Evolutionary conservation across 2,113 vertebrate genomes (phyloP).

Genomic region (Nymphicus hollandicus): DNA sequence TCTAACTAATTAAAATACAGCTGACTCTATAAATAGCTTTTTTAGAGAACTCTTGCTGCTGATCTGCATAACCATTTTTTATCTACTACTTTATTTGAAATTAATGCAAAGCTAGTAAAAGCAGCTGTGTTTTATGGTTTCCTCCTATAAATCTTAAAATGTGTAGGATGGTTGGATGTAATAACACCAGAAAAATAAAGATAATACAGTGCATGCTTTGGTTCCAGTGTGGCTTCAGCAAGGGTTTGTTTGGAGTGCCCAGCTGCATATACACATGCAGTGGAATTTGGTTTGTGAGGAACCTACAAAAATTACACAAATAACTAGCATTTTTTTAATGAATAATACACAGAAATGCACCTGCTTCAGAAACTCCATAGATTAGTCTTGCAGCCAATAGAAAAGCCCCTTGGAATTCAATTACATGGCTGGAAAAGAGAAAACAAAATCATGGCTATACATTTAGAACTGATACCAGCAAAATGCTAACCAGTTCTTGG

Average conservation of each 20-base stretch:
- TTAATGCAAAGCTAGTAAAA: conserved; percentile 2
- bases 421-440: conserved; percentile 70
- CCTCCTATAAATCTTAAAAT: conserved; percentile 14
- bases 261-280: conserved; percentile 61
- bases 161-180: conserved; percentile 29
- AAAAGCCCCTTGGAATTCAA: conserved; percentile 78
- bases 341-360: conserved; percentile 76
- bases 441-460: conserved; percentile 62
- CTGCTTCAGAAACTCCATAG: conserved; percentile 73
- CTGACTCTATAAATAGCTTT: background rate
- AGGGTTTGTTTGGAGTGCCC: conserved; percentile 63
- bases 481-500: conserved; percentile 58
- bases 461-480: conserved; percentile 49
- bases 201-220: conserved; percentile 3
- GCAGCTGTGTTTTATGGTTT: conserved; percentile 36
- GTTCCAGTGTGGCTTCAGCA: conserved; percentile 39
- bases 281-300: conserved; percentile 73
- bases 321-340: conserved; percentile 76
- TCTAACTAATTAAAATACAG: background rate
- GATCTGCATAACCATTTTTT: background rate
- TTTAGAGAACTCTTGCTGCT: background rate
- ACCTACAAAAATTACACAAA: conserved; percentile 73
- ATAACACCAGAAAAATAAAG: conserved; percentile 30
- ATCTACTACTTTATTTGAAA: background rate
- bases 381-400: conserved; percentile 75